Conservation (phyloP, 2,113 vertebrate genomes). For the Cricetomys ansorgei region DNA sequence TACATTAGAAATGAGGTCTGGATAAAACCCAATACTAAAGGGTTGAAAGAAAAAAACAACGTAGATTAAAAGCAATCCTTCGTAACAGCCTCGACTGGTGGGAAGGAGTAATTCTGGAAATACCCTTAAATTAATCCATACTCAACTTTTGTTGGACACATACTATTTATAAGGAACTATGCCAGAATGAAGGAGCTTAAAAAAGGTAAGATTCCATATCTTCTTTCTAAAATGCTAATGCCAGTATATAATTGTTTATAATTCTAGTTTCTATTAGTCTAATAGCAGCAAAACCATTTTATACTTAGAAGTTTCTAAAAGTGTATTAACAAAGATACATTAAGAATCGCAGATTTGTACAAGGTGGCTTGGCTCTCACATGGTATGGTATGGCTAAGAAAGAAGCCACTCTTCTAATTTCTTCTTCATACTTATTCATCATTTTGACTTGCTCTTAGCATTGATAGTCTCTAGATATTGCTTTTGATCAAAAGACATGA, state of each 20-base stretch:
- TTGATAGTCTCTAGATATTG: not conserved
- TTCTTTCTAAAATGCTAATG: conserved; percentile 42
- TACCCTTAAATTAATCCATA: not conserved
- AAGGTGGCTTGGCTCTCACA: not conserved
- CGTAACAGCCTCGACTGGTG: conserved; percentile 2
- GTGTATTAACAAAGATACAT: conserved; percentile 20
- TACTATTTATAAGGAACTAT: conserved; percentile 14
- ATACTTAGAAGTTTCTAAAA: conserved; percentile 55
- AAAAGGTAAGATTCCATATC: not conserved
- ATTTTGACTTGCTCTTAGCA: conserved; percentile 32
- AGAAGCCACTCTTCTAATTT: not conserved
- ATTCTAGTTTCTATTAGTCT: conserved; percentile 20
- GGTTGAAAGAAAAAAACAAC: conserved; percentile 21
- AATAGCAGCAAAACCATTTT: conserved; percentile 18
- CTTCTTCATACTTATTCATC: not conserved
- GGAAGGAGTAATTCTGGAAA: conserved; percentile 8
- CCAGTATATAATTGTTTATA: not conserved
- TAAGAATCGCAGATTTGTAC: conserved; percentile 3
- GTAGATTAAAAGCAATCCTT: conserved; percentile 24
- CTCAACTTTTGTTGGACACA: conserved; percentile 31
- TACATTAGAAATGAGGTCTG: conserved; percentile 49
- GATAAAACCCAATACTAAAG: conserved; percentile 26
- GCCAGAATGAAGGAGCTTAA: conserved; percentile 19
- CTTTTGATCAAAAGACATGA: conserved; percentile 38
- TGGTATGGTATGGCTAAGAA: not conserved